Evolutionary conservation across 2,797 vertebrate species (phyloP).

Genomic region (Ctenochaetus hawaiiensis): DNA sequence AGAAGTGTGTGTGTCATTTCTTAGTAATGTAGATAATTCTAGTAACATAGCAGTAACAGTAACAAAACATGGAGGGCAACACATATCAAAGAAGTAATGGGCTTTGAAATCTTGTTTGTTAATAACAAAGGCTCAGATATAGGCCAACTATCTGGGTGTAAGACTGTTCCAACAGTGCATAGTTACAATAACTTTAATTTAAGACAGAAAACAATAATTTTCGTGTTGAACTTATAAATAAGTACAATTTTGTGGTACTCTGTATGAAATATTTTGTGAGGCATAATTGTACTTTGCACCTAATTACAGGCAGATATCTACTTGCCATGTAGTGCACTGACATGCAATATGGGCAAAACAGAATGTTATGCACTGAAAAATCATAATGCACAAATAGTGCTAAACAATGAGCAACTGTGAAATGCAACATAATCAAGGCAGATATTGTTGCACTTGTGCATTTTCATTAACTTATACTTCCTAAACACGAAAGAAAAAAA

Average conservation of each 20-base stretch:
- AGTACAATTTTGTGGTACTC: too few species aligned
- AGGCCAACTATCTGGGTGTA: slow-evolving; percentile 61
- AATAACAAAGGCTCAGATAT: slow-evolving; percentile 64
- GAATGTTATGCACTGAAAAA: not conserved
- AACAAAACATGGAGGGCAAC: slow-evolving; percentile 37
- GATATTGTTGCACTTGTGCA: not conserved
- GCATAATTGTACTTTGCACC: not conserved
- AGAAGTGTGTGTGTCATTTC: not conserved
- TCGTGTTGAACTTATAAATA: too few species aligned
- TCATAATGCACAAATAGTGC: not conserved
- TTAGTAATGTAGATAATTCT: slow-evolving; percentile 7
- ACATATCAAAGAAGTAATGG: slow-evolving; percentile 60
- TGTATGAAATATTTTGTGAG: not conserved
- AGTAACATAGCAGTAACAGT: slow-evolving; percentile 24
- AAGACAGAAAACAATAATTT: not conserved
- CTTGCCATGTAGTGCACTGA: not conserved
- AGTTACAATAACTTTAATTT: not conserved
- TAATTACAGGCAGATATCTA: not conserved
- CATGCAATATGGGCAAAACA: not conserved
- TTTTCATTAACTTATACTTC: not conserved
- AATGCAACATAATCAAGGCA: not conserved
- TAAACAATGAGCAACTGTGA: not conserved
- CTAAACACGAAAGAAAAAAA: not conserved
- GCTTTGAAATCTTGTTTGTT: slow-evolving; percentile 70
- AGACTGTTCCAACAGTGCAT: slow-evolving; percentile 47